Evolutionary conservation across 2,888 invertebrate species (phyloP).

Genomic region (Gryllus longicercus): DNA sequence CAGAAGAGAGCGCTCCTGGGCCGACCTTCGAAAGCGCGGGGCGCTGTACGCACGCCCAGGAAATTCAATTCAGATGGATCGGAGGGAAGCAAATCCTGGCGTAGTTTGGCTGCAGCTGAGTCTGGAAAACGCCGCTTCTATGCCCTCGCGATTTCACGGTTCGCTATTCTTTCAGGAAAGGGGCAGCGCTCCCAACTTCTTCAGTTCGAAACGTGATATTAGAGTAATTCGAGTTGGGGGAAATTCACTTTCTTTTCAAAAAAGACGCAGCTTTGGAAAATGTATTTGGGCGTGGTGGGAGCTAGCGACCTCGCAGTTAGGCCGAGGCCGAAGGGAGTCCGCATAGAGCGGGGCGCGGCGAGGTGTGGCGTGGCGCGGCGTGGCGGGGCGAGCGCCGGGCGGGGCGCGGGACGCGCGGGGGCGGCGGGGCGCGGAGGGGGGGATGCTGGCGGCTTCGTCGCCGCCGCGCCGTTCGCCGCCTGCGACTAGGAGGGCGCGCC

Average conservation of each 20-base stretch:
- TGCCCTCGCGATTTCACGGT: conserved; percentile 17
- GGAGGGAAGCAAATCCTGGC: conserved; percentile 6
- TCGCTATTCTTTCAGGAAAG: conserved; percentile 17
- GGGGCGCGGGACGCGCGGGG: neutral
- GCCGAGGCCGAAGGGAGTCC: neutral
- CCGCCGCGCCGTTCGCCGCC: neutral
- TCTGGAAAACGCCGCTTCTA: conserved; percentile 5
- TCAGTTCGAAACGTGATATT: conserved; percentile 6
- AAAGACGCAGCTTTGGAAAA: neutral
- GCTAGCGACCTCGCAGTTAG: neutral
- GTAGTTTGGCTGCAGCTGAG: conserved; percentile 17
- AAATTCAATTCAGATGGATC: conserved; percentile 9
- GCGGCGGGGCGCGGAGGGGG: neutral
- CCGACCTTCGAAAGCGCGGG: neutral
- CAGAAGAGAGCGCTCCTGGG: neutral
- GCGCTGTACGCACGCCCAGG: neutral
- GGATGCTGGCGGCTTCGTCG: neutral
- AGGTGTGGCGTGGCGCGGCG: neutral
- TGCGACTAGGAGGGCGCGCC: neutral
- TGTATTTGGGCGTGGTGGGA: conserved; percentile 9
- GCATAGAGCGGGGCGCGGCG: neutral
- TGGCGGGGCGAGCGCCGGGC: neutral
- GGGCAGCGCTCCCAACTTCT: neutral
- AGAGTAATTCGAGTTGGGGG: conserved; percentile 4
- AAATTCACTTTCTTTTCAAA: neutral